These are phyloP conservation scores for Xyliphius kryptos DNA, from an alignment of 2,113 vertebrate species.

Conservation along the genomic window DNA sequence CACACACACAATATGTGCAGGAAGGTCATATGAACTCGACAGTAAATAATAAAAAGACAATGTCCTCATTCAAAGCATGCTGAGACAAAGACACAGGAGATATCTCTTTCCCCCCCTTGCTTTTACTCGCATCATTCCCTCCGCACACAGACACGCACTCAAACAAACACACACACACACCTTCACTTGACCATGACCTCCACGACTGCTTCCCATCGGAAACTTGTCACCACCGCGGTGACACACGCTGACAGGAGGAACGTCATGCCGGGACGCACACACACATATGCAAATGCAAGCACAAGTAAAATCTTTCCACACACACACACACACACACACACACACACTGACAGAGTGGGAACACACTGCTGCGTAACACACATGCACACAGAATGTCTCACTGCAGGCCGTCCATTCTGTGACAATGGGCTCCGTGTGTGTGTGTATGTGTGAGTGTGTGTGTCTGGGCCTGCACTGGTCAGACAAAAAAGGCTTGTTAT, in stretches of 20 bases:
- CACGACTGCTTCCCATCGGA: constrained; percentile 13
- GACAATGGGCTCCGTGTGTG: constrained; percentile 39
- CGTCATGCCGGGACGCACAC: constrained; percentile 8
- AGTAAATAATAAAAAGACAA: constrained; percentile 16
- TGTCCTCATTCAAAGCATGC: constrained; percentile 11
- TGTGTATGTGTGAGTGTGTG: constrained; percentile 32
- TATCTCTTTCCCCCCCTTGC: neutral
- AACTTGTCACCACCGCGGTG: constrained; percentile 28
- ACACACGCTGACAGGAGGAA: constrained; percentile 14
- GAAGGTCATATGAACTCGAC: constrained; percentile 11
- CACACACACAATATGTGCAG: neutral
- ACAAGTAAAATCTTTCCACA: constrained; percentile 11
- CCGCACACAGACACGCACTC: constrained; percentile 15
- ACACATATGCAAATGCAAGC: neutral
- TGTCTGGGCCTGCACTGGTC: neutral
- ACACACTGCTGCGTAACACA: constrained; percentile 33
- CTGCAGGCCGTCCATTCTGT: constrained; percentile 32
- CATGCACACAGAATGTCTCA: constrained; percentile 30
- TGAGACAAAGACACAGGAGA: constrained; percentile 1
- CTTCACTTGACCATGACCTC: constrained; percentile 18
- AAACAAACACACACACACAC: constrained; percentile 22
- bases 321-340: constrained; percentile 9
- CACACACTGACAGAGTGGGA: constrained; percentile 13
- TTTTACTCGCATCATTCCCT: no score
- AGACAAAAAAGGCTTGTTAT: constrained; percentile 31